Conservation (phyloP, 2,113 vertebrate species). For the Thryonomys swinderianus region DNA sequence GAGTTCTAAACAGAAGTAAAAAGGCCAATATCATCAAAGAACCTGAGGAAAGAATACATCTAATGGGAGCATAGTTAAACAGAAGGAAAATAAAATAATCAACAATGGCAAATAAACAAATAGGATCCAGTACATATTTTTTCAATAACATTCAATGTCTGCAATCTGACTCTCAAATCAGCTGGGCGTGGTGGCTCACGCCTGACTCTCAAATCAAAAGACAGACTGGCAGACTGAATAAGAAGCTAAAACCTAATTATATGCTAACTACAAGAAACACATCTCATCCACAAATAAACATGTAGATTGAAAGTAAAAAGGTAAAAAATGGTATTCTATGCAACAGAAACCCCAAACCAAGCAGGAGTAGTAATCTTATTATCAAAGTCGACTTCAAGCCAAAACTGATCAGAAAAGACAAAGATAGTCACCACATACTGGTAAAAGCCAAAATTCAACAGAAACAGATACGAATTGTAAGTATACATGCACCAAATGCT, state of each 20-base stretch:
- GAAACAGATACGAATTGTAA: background rate
- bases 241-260: background rate
- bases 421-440: background rate
- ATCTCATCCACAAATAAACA: background rate
- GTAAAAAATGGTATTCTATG: background rate
- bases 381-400: background rate
- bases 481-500: background rate
- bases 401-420: background rate
- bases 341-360: background rate
- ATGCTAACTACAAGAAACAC: background rate
- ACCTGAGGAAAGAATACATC: background rate
- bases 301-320: background rate
- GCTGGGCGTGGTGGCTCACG: too few species aligned
- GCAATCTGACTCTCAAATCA: too few species aligned
- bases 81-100: background rate
- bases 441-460: background rate
- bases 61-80: background rate
- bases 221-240: background rate
- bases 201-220: background rate
- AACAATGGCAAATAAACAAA: background rate
- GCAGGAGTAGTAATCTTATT: background rate
- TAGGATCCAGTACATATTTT: background rate
- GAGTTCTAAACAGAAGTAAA: background rate
- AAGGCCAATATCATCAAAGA: background rate
- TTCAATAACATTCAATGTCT: background rate